Conservation (phyloP, 2,113 vertebrate genomes). For the Lota lota region DNA sequence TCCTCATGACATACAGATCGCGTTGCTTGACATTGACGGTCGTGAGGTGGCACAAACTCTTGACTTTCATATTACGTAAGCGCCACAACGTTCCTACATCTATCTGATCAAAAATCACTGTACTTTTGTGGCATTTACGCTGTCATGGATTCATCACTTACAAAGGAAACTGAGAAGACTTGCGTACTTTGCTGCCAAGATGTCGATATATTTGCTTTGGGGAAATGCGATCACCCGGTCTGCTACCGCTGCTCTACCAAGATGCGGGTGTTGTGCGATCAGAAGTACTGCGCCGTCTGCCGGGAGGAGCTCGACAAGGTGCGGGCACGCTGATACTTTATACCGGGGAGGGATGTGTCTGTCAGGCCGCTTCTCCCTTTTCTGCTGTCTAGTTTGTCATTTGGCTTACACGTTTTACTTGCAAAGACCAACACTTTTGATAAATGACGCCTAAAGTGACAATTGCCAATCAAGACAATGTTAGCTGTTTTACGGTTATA, state of each 20-base stretch:
- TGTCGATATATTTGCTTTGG: constrained; percentile 86
- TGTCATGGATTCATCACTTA: constrained; percentile 55
- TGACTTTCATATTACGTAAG: no score
- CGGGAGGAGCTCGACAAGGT: constrained; percentile 96
- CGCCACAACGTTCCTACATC: no score
- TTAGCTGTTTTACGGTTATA: no score
- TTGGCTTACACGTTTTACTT: no score
- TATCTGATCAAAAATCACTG: background rate
- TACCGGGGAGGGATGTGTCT: constrained; percentile 20
- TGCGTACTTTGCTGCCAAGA: constrained; percentile 96
- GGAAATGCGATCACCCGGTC: constrained; percentile 95
- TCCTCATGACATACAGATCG: no score
- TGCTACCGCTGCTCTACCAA: constrained; percentile 97
- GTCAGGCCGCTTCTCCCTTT: constrained; percentile 39
- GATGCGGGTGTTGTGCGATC: constrained; percentile 94
- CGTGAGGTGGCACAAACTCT: no score
- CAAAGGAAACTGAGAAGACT: constrained; percentile 70
- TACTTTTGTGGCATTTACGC: background rate
- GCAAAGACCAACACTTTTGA: no score
- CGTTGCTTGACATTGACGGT: no score
- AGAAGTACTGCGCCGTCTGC: constrained; percentile 97
- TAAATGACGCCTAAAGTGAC: no score
- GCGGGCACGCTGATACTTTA: constrained; percentile 26
- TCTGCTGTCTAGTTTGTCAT: no score
- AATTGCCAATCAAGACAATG: no score